phyloP scores from a whole-genome alignment of 1,140 invertebrate species.

The Lepidurus arcticus region DNA sequence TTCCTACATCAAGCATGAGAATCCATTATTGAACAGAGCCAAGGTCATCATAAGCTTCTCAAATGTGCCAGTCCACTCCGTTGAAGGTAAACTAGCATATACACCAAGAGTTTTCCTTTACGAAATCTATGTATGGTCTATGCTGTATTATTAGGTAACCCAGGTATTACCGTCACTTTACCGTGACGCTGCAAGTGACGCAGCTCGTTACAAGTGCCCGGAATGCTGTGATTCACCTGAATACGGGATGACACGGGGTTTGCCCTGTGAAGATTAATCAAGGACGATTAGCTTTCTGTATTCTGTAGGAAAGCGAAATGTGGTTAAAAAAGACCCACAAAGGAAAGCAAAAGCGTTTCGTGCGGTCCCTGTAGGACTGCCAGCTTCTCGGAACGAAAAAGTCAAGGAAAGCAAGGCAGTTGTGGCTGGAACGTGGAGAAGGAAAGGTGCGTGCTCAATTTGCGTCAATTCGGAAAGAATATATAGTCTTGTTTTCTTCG shows the following conservation, averaged over 20 bases:
- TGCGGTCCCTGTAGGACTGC: neutral
- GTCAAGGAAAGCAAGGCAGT: constrained; percentile 12
- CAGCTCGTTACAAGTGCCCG: too few species aligned
- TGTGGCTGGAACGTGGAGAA: neutral
- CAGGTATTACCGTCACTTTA: too few species aligned
- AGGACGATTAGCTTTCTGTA: neutral
- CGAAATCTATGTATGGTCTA: too few species aligned
- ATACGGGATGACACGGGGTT: neutral
- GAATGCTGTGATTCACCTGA: too few species aligned
- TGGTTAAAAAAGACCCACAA: neutral
- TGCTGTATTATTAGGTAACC: too few species aligned
- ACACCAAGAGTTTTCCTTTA: too few species aligned
- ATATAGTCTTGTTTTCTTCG: neutral
- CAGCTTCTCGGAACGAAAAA: neutral
- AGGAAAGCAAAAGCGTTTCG: neutral
- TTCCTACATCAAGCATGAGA: neutral
- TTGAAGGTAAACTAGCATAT: too few species aligned
- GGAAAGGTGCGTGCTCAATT: neutral
- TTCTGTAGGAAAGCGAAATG: neutral
- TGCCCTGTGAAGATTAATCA: neutral
- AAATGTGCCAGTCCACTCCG: too few species aligned
- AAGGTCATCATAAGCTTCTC: neutral
- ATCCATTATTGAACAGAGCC: neutral
- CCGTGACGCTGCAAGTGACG: too few species aligned
- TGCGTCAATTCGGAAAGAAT: neutral